phyloP scores from a whole-genome alignment of 2,113 vertebrate genomes.

The Pteruthius melanotis region DNA sequence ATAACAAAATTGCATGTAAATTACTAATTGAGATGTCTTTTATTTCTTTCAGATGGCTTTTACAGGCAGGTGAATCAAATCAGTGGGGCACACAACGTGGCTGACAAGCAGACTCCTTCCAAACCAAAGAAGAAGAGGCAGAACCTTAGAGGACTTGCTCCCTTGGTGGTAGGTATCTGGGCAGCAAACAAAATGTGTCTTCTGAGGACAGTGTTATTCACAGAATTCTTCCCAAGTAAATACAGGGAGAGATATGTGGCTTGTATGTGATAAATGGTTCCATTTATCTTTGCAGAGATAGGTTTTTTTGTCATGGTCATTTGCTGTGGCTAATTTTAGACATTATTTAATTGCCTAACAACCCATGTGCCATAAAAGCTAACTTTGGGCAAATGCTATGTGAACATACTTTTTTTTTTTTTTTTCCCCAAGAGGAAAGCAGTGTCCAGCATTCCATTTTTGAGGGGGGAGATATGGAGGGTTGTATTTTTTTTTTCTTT shows the following conservation, averaged over 20 bases:
- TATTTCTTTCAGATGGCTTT: constrained; percentile 86
- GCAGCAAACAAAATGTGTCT: background rate
- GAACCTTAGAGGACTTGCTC: constrained; percentile 82
- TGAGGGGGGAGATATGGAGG: background rate
- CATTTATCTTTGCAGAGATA: background rate
- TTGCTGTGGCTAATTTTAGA: background rate
- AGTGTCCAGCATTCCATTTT: background rate
- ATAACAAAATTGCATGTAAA: background rate
- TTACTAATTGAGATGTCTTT: background rate
- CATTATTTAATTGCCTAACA: background rate
- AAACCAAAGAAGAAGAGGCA: constrained; percentile 84
- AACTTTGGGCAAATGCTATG: background rate
- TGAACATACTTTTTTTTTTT: background rate
- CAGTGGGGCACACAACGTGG: constrained; percentile 90
- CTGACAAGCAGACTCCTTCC: constrained; percentile 77
- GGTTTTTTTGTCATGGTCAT: background rate
- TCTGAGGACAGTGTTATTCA: background rate
- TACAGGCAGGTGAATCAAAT: constrained; percentile 96
- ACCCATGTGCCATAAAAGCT: background rate
- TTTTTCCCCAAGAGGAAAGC: background rate
- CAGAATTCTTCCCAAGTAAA: background rate
- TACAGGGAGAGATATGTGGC: background rate
- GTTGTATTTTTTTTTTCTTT: background rate
- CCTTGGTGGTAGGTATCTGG: constrained; percentile 84
- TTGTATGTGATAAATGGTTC: background rate